These are phyloP conservation scores for Catamblyrhynchus diadema DNA, from an alignment of 2,797 vertebrate genomes.

Conservation along the genomic window DNA sequence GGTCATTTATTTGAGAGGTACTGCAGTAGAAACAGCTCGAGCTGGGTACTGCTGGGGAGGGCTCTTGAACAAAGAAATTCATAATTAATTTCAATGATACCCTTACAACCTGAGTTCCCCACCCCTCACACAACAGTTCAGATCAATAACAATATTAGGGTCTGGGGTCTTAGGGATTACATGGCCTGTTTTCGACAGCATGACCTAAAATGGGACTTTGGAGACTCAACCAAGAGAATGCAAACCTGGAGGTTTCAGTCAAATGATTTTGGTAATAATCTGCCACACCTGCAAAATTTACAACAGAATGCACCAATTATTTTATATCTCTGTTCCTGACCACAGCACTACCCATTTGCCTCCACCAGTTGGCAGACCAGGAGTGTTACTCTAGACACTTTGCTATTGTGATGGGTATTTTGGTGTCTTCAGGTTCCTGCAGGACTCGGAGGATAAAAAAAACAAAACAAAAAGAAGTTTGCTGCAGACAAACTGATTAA, in stretches of 20 bases:
- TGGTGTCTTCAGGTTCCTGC: background rate
- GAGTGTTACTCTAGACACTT: background rate
- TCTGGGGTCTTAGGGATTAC: background rate
- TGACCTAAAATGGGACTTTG: background rate
- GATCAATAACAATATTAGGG: background rate
- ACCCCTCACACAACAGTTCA: background rate
- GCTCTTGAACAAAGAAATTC: background rate
- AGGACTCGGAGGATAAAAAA: background rate
- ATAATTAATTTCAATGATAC: background rate
- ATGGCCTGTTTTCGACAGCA: background rate
- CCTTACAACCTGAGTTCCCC: background rate
- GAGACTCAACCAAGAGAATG: background rate
- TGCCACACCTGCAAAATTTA: background rate
- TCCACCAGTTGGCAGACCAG: background rate
- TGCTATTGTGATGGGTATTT: background rate
- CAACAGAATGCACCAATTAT: background rate
- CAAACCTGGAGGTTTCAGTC: background rate
- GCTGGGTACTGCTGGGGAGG: background rate
- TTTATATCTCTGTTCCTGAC: background rate
- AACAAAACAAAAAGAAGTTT: background rate
- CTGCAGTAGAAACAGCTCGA: background rate
- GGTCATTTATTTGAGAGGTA: background rate
- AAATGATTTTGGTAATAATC: background rate
- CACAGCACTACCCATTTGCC: background rate
- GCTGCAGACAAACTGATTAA: background rate